These are phyloP conservation scores for Montipora sp. DNA, from an alignment of 64 coral and sea anemone species.

Conservation along the genomic window DNA sequence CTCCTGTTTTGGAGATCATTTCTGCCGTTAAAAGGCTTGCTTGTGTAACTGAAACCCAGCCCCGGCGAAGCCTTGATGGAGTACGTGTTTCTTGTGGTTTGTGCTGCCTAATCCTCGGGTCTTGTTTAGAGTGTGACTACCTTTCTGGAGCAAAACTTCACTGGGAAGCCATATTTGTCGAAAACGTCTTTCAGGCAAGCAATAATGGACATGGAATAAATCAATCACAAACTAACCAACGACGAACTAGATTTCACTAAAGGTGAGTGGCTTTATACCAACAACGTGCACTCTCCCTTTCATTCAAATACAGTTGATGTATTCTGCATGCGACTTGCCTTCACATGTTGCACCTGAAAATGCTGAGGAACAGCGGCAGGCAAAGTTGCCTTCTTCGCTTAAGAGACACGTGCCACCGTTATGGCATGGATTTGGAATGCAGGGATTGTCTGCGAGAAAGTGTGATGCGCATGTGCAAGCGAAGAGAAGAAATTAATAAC, in stretches of 20 bases:
- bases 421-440: constrained; percentile 93
- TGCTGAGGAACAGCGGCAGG: constrained; percentile 77
- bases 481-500: not conserved
- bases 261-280: not conserved
- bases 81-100: too few relatives aligned
- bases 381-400: constrained; percentile 64
- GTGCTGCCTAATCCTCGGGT: too few relatives aligned
- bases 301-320: not conserved
- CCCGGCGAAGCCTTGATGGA: too few relatives aligned
- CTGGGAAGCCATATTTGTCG: not conserved
- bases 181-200: not conserved
- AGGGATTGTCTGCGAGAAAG: constrained; percentile 44
- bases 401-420: constrained; percentile 93
- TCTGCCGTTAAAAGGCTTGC: too few relatives aligned
- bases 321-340: constrained; percentile 57
- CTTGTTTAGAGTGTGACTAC: too few relatives aligned
- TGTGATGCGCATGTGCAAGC: constrained; percentile 12
- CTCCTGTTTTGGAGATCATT: too few relatives aligned
- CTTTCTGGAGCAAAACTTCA: too few relatives aligned
- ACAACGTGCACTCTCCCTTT: not conserved
- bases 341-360: constrained; percentile 86
- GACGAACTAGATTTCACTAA: not conserved
- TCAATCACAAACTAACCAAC: not conserved
- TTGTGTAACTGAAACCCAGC: too few relatives aligned
- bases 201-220: not conserved